Base-by-base conservation (phyloP, 2,113 vertebrate species). In the Chrysemys picta region DNA sequence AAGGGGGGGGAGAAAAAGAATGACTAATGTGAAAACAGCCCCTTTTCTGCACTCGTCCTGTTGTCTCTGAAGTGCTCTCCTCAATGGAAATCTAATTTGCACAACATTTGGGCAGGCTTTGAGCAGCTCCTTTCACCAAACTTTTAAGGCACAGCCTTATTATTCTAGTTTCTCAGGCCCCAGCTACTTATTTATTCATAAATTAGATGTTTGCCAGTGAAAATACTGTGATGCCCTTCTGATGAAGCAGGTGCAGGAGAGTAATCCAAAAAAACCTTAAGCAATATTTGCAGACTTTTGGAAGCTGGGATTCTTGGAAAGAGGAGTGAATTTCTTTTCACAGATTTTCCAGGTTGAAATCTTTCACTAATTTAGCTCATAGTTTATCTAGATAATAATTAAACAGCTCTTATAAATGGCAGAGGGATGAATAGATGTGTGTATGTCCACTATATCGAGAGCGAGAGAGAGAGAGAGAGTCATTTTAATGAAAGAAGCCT, bases 151-250 rank as follows among this genome's bases (percentile, higher is more conserved):
- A 82, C 72, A 85, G 25, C 47, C 50, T 95, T 93, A 78, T 89
- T 91, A 88, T 95, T 96, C 80, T 82, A 42, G 84, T 94, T 98
- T 95, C 88, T 96, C 2, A 0, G 85, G 87, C 54, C 91, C 93
- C 76, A 4, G 85, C 78, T 94, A 53, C 82, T 93, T 97, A 88
- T 59, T 97, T 97, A 95, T 97, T 95, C n/a, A 75, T 96, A 96
- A 96, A 96, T 95, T 59, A 88, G 1, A 4, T 85, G 29, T 95
- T 94, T 97, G 94, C 93, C 95, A 97, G 89, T 59, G 91, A 95
- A 98, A 97, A 97, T 93, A 94, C 69, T 94, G 97, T 31, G 54
- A 90, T 95, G 87, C 89, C 80, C 65, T 80, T 94, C 93, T 95
- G 87, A 91, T 89, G 92, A 96, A 87, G 82, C 93, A 90, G 59